Evolutionary conservation across 2,113 vertebrate species (phyloP).

Genomic region (Corythaeola cristata): DNA sequence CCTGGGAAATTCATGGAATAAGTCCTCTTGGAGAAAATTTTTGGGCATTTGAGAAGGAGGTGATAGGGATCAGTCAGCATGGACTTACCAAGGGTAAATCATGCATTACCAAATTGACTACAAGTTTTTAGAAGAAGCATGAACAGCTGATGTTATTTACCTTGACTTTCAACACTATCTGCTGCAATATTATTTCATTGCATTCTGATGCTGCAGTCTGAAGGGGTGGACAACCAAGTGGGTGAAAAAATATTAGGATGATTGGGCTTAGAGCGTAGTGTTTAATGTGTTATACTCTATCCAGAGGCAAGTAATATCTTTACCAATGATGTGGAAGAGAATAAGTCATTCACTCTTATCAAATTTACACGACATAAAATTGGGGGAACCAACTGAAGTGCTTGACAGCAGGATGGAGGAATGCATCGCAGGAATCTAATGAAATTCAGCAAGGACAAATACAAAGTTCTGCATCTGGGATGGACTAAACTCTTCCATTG

Average conservation of each 20-base stretch:
- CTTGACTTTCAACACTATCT: background rate
- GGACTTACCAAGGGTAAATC: background rate
- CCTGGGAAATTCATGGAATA: background rate
- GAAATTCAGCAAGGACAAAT: background rate
- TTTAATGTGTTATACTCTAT: background rate
- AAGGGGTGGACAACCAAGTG: background rate
- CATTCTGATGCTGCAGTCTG: background rate
- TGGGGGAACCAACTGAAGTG: background rate
- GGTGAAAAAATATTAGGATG: background rate
- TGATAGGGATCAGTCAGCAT: background rate
- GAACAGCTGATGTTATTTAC: background rate
- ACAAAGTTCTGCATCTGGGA: background rate
- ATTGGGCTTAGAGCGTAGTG: background rate
- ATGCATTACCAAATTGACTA: background rate
- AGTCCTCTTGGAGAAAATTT: background rate
- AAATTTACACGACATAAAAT: background rate
- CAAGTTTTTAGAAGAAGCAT: background rate
- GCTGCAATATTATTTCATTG: background rate
- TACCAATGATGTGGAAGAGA: background rate
- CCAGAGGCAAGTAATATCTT: background rate
- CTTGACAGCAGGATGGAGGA: background rate
- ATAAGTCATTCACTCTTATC: background rate
- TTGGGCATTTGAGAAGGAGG: background rate
- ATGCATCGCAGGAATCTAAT: background rate
- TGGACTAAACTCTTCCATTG: background rate